These are phyloP conservation scores for Pantala flavescens DNA, from an alignment of 1,140 invertebrate species.

Conservation along the genomic window DNA sequence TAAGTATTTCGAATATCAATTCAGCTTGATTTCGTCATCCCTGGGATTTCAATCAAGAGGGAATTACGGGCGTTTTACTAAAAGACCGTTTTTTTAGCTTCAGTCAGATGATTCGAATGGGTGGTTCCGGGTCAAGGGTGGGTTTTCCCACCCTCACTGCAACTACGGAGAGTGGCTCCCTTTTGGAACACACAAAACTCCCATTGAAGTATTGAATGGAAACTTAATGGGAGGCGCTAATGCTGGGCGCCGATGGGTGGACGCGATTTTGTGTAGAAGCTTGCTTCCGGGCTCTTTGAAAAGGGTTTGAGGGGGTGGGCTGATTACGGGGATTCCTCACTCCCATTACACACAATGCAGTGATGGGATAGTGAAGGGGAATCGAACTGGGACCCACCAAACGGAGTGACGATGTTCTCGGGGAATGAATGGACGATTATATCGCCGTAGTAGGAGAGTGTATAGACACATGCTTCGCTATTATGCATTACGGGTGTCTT, in stretches of 20 bases:
- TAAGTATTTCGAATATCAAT: too few species aligned
- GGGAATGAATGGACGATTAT: neutral
- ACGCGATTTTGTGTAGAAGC: neutral
- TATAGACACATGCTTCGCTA: neutral
- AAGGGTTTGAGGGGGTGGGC: slow-evolving; percentile 11
- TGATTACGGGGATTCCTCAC: slow-evolving; percentile 23
- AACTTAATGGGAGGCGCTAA: neutral
- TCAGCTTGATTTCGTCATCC: too few species aligned
- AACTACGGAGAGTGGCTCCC: neutral
- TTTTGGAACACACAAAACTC: neutral
- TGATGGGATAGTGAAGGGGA: slow-evolving; percentile 15
- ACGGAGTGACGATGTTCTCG: neutral
- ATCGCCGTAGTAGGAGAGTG: neutral
- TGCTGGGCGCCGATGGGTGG: neutral
- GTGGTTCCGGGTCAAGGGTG: neutral
- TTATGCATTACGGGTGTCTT: too few species aligned
- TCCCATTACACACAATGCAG: slow-evolving; percentile 2
- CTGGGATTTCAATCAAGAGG: too few species aligned
- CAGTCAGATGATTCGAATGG: too few species aligned
- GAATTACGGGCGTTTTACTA: too few species aligned
- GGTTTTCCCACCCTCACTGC: neutral
- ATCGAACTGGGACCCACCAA: neutral
- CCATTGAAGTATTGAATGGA: slow-evolving; percentile 9
- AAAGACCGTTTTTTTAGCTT: too few species aligned
- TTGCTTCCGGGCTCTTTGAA: neutral